Conservation (phyloP, 2,797 vertebrate genomes). For the Esox lucius region DNA sequence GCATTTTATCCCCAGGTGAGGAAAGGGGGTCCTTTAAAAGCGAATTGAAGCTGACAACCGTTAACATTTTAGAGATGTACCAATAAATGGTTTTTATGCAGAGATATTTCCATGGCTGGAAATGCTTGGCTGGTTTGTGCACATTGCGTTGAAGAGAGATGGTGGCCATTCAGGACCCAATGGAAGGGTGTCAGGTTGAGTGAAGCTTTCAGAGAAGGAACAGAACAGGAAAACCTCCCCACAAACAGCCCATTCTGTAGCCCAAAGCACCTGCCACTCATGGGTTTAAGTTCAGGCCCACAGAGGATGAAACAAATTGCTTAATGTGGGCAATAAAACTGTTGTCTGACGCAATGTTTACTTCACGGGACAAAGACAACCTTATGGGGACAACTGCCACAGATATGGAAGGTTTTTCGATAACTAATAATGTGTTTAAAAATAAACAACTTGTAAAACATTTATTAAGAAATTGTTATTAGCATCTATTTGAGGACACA, state of each 20-base stretch:
- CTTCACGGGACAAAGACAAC: background rate
- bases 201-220: slow-evolving; percentile 48
- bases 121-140: slow-evolving; percentile 45
- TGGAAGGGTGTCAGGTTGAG: slow-evolving; percentile 50
- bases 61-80: slow-evolving; percentile 79
- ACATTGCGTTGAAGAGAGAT: slow-evolving; percentile 25
- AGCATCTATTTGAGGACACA: background rate
- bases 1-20: slow-evolving; percentile 68
- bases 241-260: slow-evolving; percentile 36
- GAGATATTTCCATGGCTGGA: slow-evolving; percentile 46
- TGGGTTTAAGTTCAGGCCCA: slow-evolving; percentile 9
- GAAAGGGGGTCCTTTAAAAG: slow-evolving; percentile 68
- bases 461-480: no score
- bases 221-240: slow-evolving; percentile 28
- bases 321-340: slow-evolving; percentile 27
- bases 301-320: slow-evolving; percentile 9
- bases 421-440: background rate
- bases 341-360: slow-evolving; percentile 12
- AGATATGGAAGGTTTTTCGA: background rate
- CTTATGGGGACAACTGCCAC: background rate
- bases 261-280: slow-evolving; percentile 28
- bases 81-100: slow-evolving; percentile 73
- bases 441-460: background rate
- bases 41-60: slow-evolving; percentile 80
- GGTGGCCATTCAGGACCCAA: slow-evolving; percentile 35